Evolutionary conservation across 2,888 invertebrate species (phyloP).

Genomic region (Eristalis pertinax): DNA sequence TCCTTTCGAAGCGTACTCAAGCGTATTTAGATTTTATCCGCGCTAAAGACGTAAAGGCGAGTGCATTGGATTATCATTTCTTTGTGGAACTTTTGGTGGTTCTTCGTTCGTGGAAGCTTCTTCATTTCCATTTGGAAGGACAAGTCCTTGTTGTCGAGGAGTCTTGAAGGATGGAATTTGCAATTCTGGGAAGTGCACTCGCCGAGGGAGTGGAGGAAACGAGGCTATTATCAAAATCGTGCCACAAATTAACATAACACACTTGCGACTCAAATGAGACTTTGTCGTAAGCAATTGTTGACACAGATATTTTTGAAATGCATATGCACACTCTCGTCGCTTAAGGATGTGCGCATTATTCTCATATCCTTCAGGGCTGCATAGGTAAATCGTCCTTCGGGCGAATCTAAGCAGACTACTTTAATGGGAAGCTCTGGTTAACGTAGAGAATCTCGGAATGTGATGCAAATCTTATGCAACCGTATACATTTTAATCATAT

Average conservation of each 20-base stretch:
- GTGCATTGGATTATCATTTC: not conserved
- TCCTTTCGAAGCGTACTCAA: not conserved
- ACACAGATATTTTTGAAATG: slow-evolving; percentile 3
- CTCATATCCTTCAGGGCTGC: not conserved
- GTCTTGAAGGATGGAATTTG: slow-evolving; percentile 9
- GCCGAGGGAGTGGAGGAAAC: not conserved
- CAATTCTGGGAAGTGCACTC: slow-evolving; percentile 17
- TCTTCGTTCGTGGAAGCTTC: not conserved
- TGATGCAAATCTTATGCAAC: no score
- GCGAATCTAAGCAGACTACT: not conserved
- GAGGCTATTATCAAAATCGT: slow-evolving; percentile 41
- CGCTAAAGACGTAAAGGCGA: not conserved
- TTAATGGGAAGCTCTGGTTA: no score
- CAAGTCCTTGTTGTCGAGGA: slow-evolving; percentile 13
- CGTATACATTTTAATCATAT: no score
- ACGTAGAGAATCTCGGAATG: no score
- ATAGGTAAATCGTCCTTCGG: not conserved
- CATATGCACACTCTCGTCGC: not conserved
- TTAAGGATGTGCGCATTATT: not conserved
- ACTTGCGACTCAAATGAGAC: not conserved
- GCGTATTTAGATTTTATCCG: not conserved
- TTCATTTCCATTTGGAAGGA: slow-evolving; percentile 31
- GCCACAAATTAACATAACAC: slow-evolving; percentile 8
- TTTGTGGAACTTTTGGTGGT: not conserved
- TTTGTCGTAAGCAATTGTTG: slow-evolving; percentile 18